Base-by-base conservation (phyloP, 1,140 invertebrate species). In the Apis laboriosa region DNA sequence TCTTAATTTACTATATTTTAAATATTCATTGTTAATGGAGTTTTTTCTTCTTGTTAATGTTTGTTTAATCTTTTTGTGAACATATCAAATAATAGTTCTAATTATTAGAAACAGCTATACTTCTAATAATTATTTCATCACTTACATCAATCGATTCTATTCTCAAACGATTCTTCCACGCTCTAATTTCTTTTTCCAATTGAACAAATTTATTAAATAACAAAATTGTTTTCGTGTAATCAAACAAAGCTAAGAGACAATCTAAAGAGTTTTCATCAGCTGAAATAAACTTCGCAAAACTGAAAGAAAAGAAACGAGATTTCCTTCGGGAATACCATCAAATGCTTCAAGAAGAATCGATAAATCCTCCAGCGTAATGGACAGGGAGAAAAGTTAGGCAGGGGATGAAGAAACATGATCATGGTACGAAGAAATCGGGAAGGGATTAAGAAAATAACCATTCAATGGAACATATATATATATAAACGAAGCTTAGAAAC, bases 311-410 rank as follows among this genome's bases (percentile, higher is more conserved):
- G 19, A 60, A 21, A 7, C 55, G 19, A 51, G 70, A 58, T 83
- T 63, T 84, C 51, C 15, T 64, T 72, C 21, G 61, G 63, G 51
- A 43, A 19, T 19, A 75, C 12, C n/a, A 60, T 43, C 28, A 43
- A 58, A 84, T 24, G 61, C 21, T 34, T 68, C 19, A 74, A 79
- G 60, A 17, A 60, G 34, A 68, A 75, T 72, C 64, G 63, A 83
- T 72, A 75, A 67, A 43, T 81, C n/a, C 17, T 67, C 63, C 34
- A 71, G 75, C 21, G 28, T 43, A 75, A 79, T 66, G 68, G 61
- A 73, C 21, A 79, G 60, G 55, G 68, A 83, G 75, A 78, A 79
- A 19, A 75, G 49, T 58, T 28, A 19, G 15, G 61, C 28, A 73
- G 63, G 70, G 55, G 34, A 56, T n/a, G 74, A 49, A 53, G 60